phyloP scores from a whole-genome alignment of 2,113 vertebrate genomes.

The Lophura nycthemera region DNA sequence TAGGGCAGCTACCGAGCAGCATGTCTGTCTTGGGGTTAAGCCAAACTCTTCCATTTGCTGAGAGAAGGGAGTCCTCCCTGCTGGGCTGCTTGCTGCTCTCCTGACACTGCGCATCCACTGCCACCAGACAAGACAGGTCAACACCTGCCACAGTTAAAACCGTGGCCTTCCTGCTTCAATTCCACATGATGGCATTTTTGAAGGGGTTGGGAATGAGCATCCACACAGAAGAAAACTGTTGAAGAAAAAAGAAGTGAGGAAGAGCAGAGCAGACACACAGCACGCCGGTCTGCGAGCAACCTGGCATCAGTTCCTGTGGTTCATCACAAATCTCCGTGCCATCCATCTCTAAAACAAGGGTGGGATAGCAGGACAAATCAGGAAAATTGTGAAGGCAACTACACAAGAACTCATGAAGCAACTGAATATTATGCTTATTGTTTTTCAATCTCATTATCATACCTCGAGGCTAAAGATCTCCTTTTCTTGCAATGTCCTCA shows the following conservation, averaged over 20 bases:
- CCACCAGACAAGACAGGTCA: background rate
- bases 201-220: background rate
- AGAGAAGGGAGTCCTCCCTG: background rate
- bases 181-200: background rate
- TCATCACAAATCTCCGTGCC: background rate
- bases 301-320: background rate
- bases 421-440: background rate
- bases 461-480: background rate
- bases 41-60: background rate
- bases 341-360: background rate
- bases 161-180: background rate
- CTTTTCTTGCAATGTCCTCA: background rate
- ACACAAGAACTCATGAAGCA: background rate
- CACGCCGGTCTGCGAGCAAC: background rate
- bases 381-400: background rate
- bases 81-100: background rate
- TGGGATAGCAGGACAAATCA: background rate
- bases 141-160: fast-evolving
- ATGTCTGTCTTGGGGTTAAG: background rate
- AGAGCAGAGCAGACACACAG: background rate
- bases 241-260: background rate
- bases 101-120: fast-evolving
- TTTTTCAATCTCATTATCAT: background rate
- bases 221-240: background rate
- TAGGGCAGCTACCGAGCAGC: background rate